Conservation (phyloP, 2,888 invertebrate genomes). For the Chymomyza fuscimana region DNA sequence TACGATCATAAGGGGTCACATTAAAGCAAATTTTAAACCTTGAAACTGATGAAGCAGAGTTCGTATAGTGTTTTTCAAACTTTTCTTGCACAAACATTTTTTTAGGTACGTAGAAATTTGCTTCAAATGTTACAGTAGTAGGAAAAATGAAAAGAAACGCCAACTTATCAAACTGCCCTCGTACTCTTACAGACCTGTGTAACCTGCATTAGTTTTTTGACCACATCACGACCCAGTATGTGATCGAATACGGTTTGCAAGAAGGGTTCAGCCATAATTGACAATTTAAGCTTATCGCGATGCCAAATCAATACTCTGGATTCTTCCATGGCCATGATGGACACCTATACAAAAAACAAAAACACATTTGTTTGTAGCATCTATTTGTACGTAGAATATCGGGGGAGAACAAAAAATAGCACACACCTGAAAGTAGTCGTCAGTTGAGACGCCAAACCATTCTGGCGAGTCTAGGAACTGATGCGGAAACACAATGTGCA, state of each 20-base stretch:
- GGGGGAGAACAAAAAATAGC: neutral
- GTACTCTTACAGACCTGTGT: constrained; percentile 73
- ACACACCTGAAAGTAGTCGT: constrained; percentile 90
- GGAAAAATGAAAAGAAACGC: too few relatives aligned
- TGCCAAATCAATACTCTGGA: constrained; percentile 91
- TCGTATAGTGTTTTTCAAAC: too few relatives aligned
- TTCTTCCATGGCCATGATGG: constrained; percentile 93
- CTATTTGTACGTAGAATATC: neutral
- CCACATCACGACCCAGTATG: constrained; percentile 90
- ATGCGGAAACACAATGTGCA: constrained; percentile 92
- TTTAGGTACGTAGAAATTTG: too few relatives aligned
- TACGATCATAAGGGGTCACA: too few relatives aligned
- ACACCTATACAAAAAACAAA: constrained; percentile 82
- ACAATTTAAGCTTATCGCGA: constrained; percentile 90
- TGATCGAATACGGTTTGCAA: constrained; percentile 92
- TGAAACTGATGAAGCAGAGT: too few relatives aligned
- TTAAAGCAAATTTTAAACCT: too few relatives aligned
- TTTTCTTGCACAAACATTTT: too few relatives aligned
- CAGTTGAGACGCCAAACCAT: constrained; percentile 93
- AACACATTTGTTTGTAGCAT: neutral
- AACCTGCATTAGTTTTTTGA: constrained; percentile 93
- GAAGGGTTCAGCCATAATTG: constrained; percentile 90
- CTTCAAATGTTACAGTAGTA: too few relatives aligned
- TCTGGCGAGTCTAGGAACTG: constrained; percentile 94
- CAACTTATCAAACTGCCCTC: too few relatives aligned